Conservation (phyloP, 2,888 invertebrate genomes). For the Brachyptera risi region DNA sequence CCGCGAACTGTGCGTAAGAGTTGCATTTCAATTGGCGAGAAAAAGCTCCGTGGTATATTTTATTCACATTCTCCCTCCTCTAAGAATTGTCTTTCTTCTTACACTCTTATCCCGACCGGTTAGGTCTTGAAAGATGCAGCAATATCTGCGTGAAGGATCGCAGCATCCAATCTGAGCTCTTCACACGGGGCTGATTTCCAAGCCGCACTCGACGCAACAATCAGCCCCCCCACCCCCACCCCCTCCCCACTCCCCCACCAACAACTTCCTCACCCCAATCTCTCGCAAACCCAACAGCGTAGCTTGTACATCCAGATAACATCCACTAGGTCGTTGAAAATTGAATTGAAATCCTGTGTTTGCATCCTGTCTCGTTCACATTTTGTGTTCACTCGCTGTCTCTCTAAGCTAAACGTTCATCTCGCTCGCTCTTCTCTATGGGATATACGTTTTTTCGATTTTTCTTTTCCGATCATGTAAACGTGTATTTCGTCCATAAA, state of each 20-base stretch:
- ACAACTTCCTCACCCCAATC: neutral
- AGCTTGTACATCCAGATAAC: constrained; percentile 4
- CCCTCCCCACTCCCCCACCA: neutral
- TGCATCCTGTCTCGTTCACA: neutral
- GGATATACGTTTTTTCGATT: neutral
- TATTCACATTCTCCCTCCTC: neutral
- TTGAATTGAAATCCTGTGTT: constrained; percentile 23
- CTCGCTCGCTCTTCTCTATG: neutral
- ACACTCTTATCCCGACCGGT: constrained; percentile 1
- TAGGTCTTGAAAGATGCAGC: constrained; percentile 10
- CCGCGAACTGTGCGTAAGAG: too few relatives aligned
- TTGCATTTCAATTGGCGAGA: too few relatives aligned
- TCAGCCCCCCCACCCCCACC: neutral
- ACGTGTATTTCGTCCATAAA: neutral
- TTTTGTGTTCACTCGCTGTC: too few relatives aligned
- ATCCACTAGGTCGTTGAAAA: constrained; percentile 3
- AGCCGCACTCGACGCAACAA: constrained; percentile 11
- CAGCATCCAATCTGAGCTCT: constrained; percentile 11
- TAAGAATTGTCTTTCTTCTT: neutral
- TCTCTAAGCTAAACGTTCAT: neutral
- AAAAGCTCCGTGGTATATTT: too few relatives aligned
- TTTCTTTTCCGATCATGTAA: neutral
- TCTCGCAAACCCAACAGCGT: neutral
- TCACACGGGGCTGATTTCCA: neutral
- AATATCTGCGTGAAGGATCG: constrained; percentile 14